Conservation (phyloP, 2,888 invertebrate species). For the Podotricha telesiphe region DNA sequence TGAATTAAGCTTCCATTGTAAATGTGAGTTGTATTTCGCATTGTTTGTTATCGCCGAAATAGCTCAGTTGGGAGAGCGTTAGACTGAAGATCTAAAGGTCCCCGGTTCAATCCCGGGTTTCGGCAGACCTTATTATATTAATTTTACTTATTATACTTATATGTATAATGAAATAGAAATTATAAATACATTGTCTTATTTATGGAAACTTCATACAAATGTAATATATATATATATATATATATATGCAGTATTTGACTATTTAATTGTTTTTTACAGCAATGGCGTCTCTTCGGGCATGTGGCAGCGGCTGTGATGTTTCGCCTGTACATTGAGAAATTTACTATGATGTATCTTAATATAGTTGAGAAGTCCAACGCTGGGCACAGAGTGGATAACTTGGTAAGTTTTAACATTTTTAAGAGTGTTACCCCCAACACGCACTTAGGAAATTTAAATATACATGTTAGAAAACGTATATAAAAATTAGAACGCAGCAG, state of each 20-base stretch:
- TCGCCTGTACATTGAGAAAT: slow-evolving; percentile 86
- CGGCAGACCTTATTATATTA: background rate
- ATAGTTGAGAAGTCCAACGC: slow-evolving; percentile 87
- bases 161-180: too few relatives aligned
- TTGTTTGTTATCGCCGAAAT: background rate
- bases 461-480: too few relatives aligned
- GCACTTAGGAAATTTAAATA: too few relatives aligned
- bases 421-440: too few relatives aligned
- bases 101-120: slow-evolving; percentile 14
- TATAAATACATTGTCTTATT: too few relatives aligned
- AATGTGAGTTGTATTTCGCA: background rate
- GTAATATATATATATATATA: too few relatives aligned
- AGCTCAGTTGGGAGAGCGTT: slow-evolving; percentile 18
- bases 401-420: slow-evolving; percentile 60
- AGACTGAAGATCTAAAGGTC: slow-evolving; percentile 20
- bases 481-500: too few relatives aligned
- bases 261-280: slow-evolving; percentile 77
- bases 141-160: background rate
- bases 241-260: too few relatives aligned
- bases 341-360: slow-evolving; percentile 86
- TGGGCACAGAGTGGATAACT: slow-evolving; percentile 74
- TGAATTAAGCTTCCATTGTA: background rate
- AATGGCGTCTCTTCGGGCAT: slow-evolving; percentile 91
- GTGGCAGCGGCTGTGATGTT: slow-evolving; percentile 88
- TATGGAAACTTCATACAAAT: too few relatives aligned